A percentile compares a stretch with the other conserved stretches of the same genome.
These are phyloP conservation scores for Rhabdomys dilectus DNA, from an alignment of 2,113 vertebrate species.

Conservation along the genomic window DNA sequence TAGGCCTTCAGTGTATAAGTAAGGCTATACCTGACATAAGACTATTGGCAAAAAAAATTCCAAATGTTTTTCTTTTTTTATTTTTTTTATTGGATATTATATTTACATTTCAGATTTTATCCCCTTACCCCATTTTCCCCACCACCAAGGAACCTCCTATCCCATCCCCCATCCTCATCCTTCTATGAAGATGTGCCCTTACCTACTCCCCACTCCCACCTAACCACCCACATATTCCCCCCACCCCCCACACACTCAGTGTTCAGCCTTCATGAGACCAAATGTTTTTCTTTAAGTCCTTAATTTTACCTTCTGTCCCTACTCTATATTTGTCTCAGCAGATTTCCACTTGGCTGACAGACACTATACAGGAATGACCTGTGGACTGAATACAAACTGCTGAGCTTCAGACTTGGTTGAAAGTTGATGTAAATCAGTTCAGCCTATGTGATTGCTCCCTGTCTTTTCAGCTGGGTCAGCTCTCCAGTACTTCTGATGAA, in stretches of 20 bases:
- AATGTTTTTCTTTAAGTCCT: not conserved
- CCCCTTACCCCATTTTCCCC: no score
- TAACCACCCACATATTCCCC: no score
- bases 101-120: no score
- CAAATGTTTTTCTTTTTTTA: not conserved
- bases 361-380: not conserved
- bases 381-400: not conserved
- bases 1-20: no score
- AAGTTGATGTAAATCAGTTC: not conserved
- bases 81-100: no score
- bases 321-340: not conserved
- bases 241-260: no score
- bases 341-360: not conserved
- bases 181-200: no score
- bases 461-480: not conserved
- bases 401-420: not conserved
- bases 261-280: not conserved
- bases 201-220: no score
- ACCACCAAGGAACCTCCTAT: no score
- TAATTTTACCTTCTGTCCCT: not conserved
- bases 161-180: no score
- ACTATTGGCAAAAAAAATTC: not conserved
- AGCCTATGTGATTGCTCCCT: not conserved
- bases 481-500: not conserved
- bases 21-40: not conserved